Evolutionary conservation across 2,888 invertebrate genomes (phyloP), one percentile per base, ranked within the genome.

Genomic region (Melitaea athalia): DNA sequence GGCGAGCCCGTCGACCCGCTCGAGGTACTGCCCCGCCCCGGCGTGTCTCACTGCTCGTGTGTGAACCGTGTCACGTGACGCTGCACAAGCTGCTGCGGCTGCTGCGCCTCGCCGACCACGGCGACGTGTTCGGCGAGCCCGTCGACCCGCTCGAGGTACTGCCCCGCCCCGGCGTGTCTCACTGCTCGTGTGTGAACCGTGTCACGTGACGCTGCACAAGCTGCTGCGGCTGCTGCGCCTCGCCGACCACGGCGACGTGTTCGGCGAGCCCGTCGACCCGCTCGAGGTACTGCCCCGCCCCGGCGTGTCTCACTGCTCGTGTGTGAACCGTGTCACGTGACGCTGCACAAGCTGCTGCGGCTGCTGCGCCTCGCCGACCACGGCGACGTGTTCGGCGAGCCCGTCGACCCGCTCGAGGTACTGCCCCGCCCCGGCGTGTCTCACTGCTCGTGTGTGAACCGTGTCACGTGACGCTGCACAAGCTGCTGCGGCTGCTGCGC

Each of bases 341-440:
- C 96, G 72, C 91, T 98, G 75, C 94, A 95, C 75, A 95, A 96
- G 75, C 93, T 98, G 55, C 86, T 98, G 72, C 96, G 97, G 67
- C 91, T 96, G 71, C 94, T 99, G 69, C 94, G 96, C 33, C 94
- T 95, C 59, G 95, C 95, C 78, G 99, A 99, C 86, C 94, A 95
- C 15, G 95, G 96, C 73, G 96, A 97, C 77, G 97, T 99, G 72
- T 99, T 99, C 88, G 95, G 96, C 0, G 98, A 98, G 81, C 99
- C 99, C 0, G 99, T 99, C 0, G 97, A 98, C 82, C 93, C 95
- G 43, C 95, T 94, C 57, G 97, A 97, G 93, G 96, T 94, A 24
- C 17, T 10, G 11, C 52, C 24, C 24, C n/a, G n/a, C n/a, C 24
- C 24, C 24, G 24, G 24, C 24, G 24, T 24, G 24, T 3, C 24